Percentiles rank a stretch among this genome's conserved stretches.
Evolutionary conservation across 64 coral and sea anemone species (phyloP).

Genomic region (Montipora efflorescens): DNA sequence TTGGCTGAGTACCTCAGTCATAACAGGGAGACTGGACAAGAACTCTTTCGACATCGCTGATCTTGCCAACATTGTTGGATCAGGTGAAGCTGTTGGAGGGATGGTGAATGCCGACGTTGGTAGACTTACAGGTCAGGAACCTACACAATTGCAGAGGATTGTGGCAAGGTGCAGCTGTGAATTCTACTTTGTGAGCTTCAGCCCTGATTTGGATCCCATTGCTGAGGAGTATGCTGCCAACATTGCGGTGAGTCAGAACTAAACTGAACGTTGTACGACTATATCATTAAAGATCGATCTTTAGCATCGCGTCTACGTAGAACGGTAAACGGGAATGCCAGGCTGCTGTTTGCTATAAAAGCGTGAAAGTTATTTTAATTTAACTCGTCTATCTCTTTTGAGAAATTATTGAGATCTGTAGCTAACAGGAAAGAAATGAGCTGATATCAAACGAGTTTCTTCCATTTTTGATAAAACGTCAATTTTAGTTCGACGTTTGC

Average conservation of each 20-base stretch:
- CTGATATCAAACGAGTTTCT: too few species aligned
- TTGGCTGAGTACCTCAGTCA: slow-evolving; percentile 88
- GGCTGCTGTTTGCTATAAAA: too few species aligned
- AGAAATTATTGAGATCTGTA: too few species aligned
- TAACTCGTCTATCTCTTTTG: too few species aligned
- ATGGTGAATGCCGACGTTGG: slow-evolving; percentile 76
- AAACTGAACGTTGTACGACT: neutral
- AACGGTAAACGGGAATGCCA: too few species aligned
- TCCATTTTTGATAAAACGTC: too few species aligned
- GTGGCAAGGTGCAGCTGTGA: slow-evolving; percentile 92
- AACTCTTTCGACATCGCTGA: slow-evolving; percentile 89
- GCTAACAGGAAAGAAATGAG: too few species aligned
- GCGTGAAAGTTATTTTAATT: too few species aligned
- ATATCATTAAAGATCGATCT: too few species aligned
- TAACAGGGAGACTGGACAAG: slow-evolving; percentile 86
- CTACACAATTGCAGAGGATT: slow-evolving; percentile 91
- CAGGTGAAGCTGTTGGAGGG: slow-evolving; percentile 92
- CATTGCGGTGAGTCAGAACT: slow-evolving; percentile 73
- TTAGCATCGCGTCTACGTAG: too few species aligned
- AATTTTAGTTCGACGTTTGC: too few species aligned
- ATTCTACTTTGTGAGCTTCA: slow-evolving; percentile 93
- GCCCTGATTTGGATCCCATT: slow-evolving; percentile 82
- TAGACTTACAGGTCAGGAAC: slow-evolving; percentile 64
- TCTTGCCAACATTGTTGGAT: slow-evolving; percentile 85
- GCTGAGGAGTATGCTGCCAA: slow-evolving; percentile 70